Base-by-base conservation (phyloP, 2,797 vertebrate species). In the Nyctalus aviator region DNA sequence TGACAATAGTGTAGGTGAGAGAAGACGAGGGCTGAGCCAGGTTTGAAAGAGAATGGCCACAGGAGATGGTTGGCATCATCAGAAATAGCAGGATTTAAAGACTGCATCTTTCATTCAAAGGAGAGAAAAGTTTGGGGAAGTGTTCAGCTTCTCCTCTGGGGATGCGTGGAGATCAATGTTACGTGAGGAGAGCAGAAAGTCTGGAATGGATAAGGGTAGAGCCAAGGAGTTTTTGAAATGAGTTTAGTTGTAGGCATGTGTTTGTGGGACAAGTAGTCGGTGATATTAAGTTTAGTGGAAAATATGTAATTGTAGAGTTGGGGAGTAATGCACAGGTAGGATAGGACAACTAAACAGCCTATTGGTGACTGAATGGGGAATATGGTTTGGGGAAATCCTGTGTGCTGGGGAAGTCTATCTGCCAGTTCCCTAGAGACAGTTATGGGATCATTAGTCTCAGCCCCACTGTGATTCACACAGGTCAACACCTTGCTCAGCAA, bases 401-500 rank as follows among this genome's bases (percentile, higher is more conserved):
- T 1, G 1, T 37, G 20, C 27, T 76, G 8, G 53, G 17, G 14
- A 2, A 5, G 0, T 55, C 62, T 59, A 5, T 15, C 76, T 64
- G 17, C 44, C 11, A 69, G 37, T 4, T 53, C 44, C 44, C 41
- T 53, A 84, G 62, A 92, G 59, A n/a, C 23, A 35, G 46, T 15
- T 21, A 21, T 27, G 66, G n/a, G 30, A 27, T 50, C n/a, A 35
- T 37, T 66, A 32, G 7, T 62, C 35, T 86, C 77, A 64, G 82
- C 7, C 55, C 62, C 11, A 6, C 12, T 20, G 12, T 37, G 57
- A 50, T 78, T 87, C n/a, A 27, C 3, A 9, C 0, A 0, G 21
- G 68, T 37, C 25, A 46, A 27, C 3, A 55, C 5, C 15, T 90
- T n/a, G 37, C 75, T 44, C 44, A 44, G 44, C 44, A 44, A 55